phyloP scores from a whole-genome alignment of 2,113 vertebrate species.

The Dissostichus mawsoni region DNA sequence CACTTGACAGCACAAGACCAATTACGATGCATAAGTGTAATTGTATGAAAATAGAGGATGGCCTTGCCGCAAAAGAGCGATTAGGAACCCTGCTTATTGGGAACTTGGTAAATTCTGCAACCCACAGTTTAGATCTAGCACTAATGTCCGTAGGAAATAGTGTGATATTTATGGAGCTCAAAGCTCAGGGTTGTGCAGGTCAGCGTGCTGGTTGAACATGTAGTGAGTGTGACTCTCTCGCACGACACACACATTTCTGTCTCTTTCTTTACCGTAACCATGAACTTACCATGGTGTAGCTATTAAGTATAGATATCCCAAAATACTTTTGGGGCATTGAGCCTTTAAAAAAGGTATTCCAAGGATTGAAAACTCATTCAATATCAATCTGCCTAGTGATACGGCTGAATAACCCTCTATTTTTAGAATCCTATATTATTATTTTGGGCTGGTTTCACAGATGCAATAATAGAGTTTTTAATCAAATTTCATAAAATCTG shows the following conservation, averaged over 20 bases:
- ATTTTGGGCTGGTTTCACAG: not conserved
- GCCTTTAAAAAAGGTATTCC: not conserved
- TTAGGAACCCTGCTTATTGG: not conserved
- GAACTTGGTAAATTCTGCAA: not conserved
- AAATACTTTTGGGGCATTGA: no score
- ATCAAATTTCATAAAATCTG: not conserved
- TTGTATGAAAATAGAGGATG: not conserved
- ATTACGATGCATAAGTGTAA: not conserved
- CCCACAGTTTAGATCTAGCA: not conserved
- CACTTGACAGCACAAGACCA: no score
- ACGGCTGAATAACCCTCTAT: not conserved
- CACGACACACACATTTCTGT: not conserved
- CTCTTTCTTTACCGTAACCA: not conserved
- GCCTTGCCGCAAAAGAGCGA: not conserved
- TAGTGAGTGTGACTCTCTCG: not conserved
- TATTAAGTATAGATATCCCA: not conserved
- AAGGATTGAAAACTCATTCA: not conserved
- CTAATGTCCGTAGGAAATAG: not conserved
- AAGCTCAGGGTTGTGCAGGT: not conserved
- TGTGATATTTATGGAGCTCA: not conserved
- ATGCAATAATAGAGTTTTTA: not conserved
- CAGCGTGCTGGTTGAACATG: not conserved
- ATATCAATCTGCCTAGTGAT: not conserved
- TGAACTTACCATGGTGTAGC: no score
- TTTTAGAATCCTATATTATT: not conserved